Evolutionary conservation across 2,113 vertebrate species (phyloP), one percentile per base, ranked within the genome.

Genomic region (Stomatorhinus ivindoensis): DNA sequence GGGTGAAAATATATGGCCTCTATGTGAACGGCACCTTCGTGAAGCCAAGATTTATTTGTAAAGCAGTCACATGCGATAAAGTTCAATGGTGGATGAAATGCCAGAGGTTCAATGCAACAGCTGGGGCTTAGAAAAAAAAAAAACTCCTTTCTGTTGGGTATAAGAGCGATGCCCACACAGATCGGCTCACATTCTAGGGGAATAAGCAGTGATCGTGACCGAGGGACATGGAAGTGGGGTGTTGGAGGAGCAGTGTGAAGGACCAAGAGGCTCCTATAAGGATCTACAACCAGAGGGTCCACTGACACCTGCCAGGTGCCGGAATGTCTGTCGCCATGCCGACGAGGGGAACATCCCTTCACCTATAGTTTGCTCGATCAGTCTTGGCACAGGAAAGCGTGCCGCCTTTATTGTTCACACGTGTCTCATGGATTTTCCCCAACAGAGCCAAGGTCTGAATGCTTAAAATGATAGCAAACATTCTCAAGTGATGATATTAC

Each of bases 141-240:
- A 80, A 5, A 84, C 90, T 87, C 89, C 90, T 91, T 89, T 88
- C 76, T 80, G 73, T 9, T 3, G 80, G 51, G 87, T 92, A 93
- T 91, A 93, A 94, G 92, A 92, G 39, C 8, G 21, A 83, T 92
- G 86, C 91, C 91, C 92, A 94, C 92, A 93, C 91, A 92, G 84
- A 90, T 90, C 89, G 91, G 91, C 89, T 93, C 92, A 92, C 91
- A 92, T 92, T 93, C 91, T 91, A 90, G 69, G 88, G 88, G 85
- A 89, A 92, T 90, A 92, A 92, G 31, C 9, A 73, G 31, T 39
- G 69, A 76, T 31, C 2, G 31, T 17, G 90, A 92, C 89, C 13
- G 51, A 90, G 73, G 4, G 15, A 31, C 44, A 91, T 24, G 48
- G 39, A 50, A 58, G 24, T 0, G 46, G 19, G 19, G 2, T 6